Conservation (phyloP, 2,888 invertebrate genomes). For the Tribolium freemani region DNA sequence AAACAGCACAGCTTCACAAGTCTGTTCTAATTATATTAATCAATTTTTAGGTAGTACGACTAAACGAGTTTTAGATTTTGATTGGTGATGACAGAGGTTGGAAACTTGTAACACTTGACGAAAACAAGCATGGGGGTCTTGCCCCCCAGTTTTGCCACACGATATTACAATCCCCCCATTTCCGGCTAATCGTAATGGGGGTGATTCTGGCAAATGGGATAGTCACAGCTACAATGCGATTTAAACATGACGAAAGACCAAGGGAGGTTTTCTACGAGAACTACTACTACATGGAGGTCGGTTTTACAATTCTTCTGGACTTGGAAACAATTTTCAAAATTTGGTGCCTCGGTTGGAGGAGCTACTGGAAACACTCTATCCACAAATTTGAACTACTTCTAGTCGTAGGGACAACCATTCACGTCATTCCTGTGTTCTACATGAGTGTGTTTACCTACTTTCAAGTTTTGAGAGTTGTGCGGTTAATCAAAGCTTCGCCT, state of each 20-base stretch:
- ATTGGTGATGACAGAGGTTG: conserved; percentile 95
- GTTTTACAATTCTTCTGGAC: conserved; percentile 94
- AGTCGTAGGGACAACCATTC: conserved; percentile 93
- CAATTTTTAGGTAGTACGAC: neutral
- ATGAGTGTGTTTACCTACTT: conserved; percentile 89
- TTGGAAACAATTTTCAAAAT: conserved; percentile 97
- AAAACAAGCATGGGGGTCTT: conserved; percentile 91
- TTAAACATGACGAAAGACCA: conserved; percentile 90
- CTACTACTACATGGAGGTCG: conserved; percentile 95
- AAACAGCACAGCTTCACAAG: conserved; percentile 92
- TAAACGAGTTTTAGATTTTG: conserved; percentile 75
- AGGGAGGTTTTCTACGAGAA: conserved; percentile 87
- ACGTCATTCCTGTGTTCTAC: conserved; percentile 93
- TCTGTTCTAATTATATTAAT: conserved; percentile 32
- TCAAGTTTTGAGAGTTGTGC: conserved; percentile 92
- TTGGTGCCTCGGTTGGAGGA: conserved; percentile 95
- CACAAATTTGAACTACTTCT: conserved; percentile 97
- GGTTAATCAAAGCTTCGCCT: conserved; percentile 98
- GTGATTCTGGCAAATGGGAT: conserved; percentile 96
- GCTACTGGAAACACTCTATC: conserved; percentile 95
- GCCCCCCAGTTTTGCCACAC: conserved; percentile 90
- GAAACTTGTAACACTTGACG: conserved; percentile 96
- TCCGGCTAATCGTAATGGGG: conserved; percentile 93
- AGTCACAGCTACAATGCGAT: conserved; percentile 95
- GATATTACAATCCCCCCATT: conserved; percentile 90